Base-by-base conservation (phyloP, 2,797 vertebrate species). In the Sarcoramphus papa region DNA sequence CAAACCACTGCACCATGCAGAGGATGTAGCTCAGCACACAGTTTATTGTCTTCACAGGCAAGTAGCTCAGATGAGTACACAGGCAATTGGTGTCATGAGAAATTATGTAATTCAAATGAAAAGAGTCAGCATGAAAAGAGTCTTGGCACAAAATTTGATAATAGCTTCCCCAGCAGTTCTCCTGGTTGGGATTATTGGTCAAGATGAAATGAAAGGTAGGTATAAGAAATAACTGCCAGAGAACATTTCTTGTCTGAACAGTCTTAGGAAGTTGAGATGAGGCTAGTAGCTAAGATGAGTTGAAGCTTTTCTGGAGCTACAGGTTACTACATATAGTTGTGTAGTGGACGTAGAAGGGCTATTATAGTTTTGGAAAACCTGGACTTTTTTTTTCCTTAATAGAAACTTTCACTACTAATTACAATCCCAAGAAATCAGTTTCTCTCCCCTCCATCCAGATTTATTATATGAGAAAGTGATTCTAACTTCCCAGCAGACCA, bases 281-380 rank as follows among this genome's bases (percentile, higher is more conserved):
- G 15, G 30, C 13, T 9, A 25, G 19, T 5, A 89, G 59, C 16
- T 67, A 33, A 91, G 22, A 37, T 5, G 30, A 60, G 10, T 30
- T 63, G 40, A 78, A 89, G n/a, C 3, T 76, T 72, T 88, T 84
- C 41, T 53, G 27, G 50, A 75, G 37, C 23, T 72, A 24, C 41
- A 56, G 16, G 10, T 63, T 77, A 67, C 56, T 75, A 56, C 3
- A 28, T 35, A 4, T 6, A 68, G 22, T 37, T 31, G 17, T 24
- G 14, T 15, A 9, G 25, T 10, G 24, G n/a, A 50, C 0, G 0
- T 23, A 51, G 41, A 69, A 31, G 10, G 9, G 23, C 25, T 62
- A 3, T 17, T n/a, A 37, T 2, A 53, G 28, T 74, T 96, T 63
- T 37, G 21, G n/a, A 68, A 80, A 94, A 60, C 23, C 12, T 53